Percentiles rank a stretch among this genome's conserved stretches.
phyloP scores from a whole-genome alignment of 2,113 vertebrate species.

The Oryzias curvinotus region DNA sequence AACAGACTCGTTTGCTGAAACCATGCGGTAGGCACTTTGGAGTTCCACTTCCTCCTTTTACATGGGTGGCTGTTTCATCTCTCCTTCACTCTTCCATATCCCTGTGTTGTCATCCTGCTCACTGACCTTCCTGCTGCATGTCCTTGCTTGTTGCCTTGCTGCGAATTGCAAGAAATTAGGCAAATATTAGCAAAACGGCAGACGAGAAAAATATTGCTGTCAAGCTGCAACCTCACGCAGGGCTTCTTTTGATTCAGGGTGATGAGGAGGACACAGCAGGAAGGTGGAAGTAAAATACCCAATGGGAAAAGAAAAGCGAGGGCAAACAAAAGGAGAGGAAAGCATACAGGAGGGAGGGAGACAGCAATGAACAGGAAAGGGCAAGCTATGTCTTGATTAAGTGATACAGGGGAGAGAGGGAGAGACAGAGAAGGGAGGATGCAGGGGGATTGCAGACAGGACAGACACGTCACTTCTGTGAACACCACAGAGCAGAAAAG shows the following conservation, averaged over 20 bases:
- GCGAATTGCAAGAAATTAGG: conserved; percentile 41
- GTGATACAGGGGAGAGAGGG: conserved; percentile 68
- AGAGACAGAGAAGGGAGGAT: conserved; percentile 52
- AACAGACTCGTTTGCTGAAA: conserved; percentile 53
- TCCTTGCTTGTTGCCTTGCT: conserved; percentile 50
- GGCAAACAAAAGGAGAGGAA: conserved; percentile 68
- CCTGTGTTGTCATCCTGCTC: conserved; percentile 46
- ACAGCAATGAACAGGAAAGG: conserved; percentile 75
- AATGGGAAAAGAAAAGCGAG: conserved; percentile 53
- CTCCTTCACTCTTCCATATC: conserved; percentile 36
- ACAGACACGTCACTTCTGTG: conserved; percentile 64
- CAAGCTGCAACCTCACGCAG: conserved; percentile 20
- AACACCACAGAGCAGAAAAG: conserved; percentile 44
- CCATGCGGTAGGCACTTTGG: conserved; percentile 72
- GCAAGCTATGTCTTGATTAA: conserved; percentile 78
- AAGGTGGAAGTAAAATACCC: conserved; percentile 62
- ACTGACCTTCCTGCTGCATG: conserved; percentile 42
- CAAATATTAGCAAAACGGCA: conserved; percentile 13
- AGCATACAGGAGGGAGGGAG: conserved; percentile 59
- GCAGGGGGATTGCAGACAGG: conserved; percentile 53
- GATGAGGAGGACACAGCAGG: conserved; percentile 50
- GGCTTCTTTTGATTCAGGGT: conserved; percentile 41
- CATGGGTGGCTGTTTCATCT: conserved; percentile 65
- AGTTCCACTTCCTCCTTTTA: conserved; percentile 63
- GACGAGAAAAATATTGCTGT: conserved; percentile 23